Percentiles rank a stretch among this genome's conserved stretches.
Evolutionary conservation across 2,113 vertebrate species (phyloP).

Genomic region (Nerophis lumbriciformis): DNA sequence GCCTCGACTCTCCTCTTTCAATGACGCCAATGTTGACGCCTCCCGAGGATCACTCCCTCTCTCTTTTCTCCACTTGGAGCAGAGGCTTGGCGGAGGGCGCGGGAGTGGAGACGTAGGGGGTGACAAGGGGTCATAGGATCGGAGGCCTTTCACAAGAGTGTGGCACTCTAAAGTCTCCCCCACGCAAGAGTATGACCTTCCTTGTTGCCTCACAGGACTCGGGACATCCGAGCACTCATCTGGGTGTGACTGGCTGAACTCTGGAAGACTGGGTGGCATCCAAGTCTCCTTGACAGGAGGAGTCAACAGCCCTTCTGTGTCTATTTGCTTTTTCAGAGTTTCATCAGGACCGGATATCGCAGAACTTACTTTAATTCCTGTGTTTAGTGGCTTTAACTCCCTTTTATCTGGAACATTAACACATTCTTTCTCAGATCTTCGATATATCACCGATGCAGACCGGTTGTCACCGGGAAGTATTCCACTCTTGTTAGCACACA

Average conservation of each 20-base stretch:
- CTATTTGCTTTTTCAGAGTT: constrained; percentile 27
- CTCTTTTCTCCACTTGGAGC: constrained; percentile 77
- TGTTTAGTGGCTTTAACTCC: constrained; percentile 14
- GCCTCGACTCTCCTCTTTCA: constrained; percentile 50
- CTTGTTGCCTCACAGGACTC: constrained; percentile 34
- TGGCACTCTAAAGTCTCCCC: constrained; percentile 73
- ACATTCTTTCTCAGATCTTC: constrained; percentile 30
- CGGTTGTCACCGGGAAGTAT: constrained; percentile 22
- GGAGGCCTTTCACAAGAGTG: constrained; percentile 71
- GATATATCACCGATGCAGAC: constrained; percentile 7
- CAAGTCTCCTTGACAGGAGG: constrained; percentile 38
- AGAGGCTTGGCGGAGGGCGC: constrained; percentile 65
- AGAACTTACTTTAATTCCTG: constrained; percentile 3
- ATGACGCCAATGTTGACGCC: constrained; percentile 13
- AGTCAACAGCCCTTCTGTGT: constrained; percentile 19
- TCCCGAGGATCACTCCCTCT: constrained; percentile 54
- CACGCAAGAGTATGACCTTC: constrained; percentile 52
- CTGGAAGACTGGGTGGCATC: constrained; percentile 45
- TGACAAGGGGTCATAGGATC: constrained; percentile 67
- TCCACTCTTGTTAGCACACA: constrained; percentile 27
- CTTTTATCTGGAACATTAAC: constrained; percentile 10
- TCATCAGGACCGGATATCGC: constrained; percentile 22
- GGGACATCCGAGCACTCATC: constrained; percentile 40
- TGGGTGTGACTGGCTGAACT: constrained; percentile 49
- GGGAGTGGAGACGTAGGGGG: constrained; percentile 54